phyloP scores from a whole-genome alignment of 2,888 invertebrate genomes.

The Metalampra italica region DNA sequence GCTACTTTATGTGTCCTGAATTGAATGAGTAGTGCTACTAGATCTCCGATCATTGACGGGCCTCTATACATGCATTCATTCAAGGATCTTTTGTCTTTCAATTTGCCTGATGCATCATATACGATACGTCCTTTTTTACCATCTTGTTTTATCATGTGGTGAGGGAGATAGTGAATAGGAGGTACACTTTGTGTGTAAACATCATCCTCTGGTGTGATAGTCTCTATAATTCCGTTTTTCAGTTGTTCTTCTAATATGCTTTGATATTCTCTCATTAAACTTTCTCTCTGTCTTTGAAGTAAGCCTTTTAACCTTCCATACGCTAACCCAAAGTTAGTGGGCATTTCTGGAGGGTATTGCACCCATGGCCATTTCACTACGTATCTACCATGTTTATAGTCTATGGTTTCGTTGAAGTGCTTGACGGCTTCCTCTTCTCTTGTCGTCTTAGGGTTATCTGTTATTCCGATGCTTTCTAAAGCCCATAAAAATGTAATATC shows the following conservation, averaged over 20 bases:
- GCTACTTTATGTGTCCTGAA: not conserved
- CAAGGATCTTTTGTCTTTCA: not conserved
- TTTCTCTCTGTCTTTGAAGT: not conserved
- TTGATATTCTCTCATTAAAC: not conserved
- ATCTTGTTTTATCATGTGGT: not conserved
- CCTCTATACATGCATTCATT: not conserved
- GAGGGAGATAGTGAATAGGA: not conserved
- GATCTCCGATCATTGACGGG: not conserved
- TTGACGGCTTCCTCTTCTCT: slow-evolving; percentile 1
- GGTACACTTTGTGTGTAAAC: not conserved
- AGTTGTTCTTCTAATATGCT: not conserved
- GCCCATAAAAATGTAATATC: not conserved
- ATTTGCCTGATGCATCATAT: not conserved
- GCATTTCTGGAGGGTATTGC: slow-evolving; percentile 10
- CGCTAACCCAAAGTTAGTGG: slow-evolving; percentile 11
- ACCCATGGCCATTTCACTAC: slow-evolving; percentile 13
- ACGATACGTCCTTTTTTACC: not conserved
- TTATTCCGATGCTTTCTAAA: slow-evolving; percentile 1
- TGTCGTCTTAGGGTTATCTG: slow-evolving; percentile 2
- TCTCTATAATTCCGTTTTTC: slow-evolving; percentile 2
- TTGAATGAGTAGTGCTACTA: not conserved
- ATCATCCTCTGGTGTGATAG: not conserved
- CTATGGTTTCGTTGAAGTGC: not conserved
- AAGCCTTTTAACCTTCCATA: not conserved
- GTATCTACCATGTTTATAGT: slow-evolving; percentile 3